A percentile compares a stretch with the other conserved stretches of the same genome.
These are phyloP conservation scores for Cephalopachus bancanus DNA, from an alignment of 2,797 vertebrate genomes.

Conservation along the genomic window DNA sequence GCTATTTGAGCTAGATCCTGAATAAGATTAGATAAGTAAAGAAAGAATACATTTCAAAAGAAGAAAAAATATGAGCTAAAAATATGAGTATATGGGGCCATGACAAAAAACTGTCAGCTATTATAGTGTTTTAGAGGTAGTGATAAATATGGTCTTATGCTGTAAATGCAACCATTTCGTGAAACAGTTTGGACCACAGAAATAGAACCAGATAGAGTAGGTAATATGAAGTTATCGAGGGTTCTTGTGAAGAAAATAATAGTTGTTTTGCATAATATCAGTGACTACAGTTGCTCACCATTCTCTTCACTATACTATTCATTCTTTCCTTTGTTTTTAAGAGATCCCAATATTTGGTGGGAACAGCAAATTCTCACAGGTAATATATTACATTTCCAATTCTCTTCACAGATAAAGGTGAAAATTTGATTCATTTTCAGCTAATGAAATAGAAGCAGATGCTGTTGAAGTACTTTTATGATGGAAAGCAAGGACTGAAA, in stretches of 20 bases:
- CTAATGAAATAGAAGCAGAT: neutral
- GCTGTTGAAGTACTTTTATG: neutral
- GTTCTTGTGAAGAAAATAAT: neutral
- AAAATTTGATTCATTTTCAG: neutral
- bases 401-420: neutral
- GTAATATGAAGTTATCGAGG: neutral
- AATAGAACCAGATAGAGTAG: neutral
- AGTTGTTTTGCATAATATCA: neutral
- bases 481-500: neutral
- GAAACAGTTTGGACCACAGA: neutral
- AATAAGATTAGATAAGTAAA: neutral
- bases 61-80: neutral
- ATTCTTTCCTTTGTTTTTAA: neutral
- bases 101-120: neutral
- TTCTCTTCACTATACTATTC: neutral
- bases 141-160: neutral
- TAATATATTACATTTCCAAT: neutral
- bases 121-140: neutral
- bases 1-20: neutral
- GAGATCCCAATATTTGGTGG: neutral
- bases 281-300: neutral
- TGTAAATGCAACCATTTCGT: neutral
- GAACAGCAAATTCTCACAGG: neutral
- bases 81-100: neutral
- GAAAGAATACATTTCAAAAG: neutral